Conservation (phyloP, 2,888 invertebrate species). For the Bembecia ichneumoniformis region DNA sequence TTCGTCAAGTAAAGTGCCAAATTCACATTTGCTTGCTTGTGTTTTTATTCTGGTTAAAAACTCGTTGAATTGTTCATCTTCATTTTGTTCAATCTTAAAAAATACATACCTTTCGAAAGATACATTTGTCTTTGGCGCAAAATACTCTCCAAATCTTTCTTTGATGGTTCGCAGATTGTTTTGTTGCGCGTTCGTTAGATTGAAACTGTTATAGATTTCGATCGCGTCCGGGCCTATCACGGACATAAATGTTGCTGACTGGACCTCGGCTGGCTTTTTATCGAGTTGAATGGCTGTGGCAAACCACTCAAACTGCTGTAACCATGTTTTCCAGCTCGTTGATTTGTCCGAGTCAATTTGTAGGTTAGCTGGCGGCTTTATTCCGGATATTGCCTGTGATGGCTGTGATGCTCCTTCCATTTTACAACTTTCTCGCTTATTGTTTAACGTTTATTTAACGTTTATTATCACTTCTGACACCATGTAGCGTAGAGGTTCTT, state of each 20-base stretch:
- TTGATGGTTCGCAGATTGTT: constrained; percentile 5
- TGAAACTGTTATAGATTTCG: constrained; percentile 3
- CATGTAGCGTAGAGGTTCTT: too few relatives aligned
- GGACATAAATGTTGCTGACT: constrained; percentile 12
- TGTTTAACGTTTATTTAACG: too few relatives aligned
- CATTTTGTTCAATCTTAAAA: constrained; percentile 11
- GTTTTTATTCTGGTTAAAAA: constrained; percentile 12
- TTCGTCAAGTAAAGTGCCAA: constrained; percentile 12
- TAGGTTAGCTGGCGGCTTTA: too few relatives aligned
- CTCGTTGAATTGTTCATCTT: constrained; percentile 10
- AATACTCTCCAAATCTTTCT: constrained; percentile 5
- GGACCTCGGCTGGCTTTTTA: constrained; percentile 11
- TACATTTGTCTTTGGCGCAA: constrained; percentile 9
- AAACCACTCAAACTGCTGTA: constrained; percentile 7
- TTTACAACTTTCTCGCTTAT: too few relatives aligned
- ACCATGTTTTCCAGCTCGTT: not conserved
- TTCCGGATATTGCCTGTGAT: too few relatives aligned
- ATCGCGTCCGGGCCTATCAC: constrained; percentile 6
- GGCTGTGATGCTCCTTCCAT: too few relatives aligned
- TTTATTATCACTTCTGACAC: too few relatives aligned
- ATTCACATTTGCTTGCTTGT: constrained; percentile 13
- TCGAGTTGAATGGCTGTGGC: constrained; percentile 10
- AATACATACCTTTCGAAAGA: constrained; percentile 12
- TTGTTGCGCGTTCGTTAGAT: too few relatives aligned
- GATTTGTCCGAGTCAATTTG: too few relatives aligned